Evolutionary conservation across 2,113 vertebrate species (phyloP), one percentile per base, ranked within the genome.

Genomic region (Ginglymostoma cirratum): DNA sequence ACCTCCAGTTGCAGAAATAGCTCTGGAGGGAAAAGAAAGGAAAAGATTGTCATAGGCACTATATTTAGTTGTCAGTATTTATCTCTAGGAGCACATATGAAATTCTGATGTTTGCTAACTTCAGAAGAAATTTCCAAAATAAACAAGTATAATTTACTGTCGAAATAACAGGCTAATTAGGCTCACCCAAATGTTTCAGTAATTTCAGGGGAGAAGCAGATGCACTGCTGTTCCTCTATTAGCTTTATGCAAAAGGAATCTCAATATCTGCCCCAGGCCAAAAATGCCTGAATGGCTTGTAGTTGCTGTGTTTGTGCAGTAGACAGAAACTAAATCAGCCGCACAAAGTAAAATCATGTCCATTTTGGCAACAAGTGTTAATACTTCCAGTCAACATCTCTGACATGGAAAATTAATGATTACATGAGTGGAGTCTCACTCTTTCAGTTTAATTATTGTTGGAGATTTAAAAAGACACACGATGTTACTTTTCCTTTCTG

Each of bases 1-100:
- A 99, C 99, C 97, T 99, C 99, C 90, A 99, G 98, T 96, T 99
- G 99, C 34, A 99, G 98, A 97, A 99, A 99, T 89, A 99, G 97
- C 96, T 99, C 99, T 99, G 98, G 92, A 97, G 98, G 69, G 97
- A 61, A 97, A 96, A 96, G 96, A 52, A 94, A 69, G 21, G 15
- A 27, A 38, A 66, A 34, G 27, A 30, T 69, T 17, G 34, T 70
- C 24, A 48, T 42, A 34, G 65, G 21, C 38, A 70, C 24, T 76
- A 52, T 30, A 89, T 42, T 72, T 42, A 94, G 66, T 70, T 48
- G 38, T 48, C 38, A 42, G 14, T 27, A 72, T 10, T 0, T 66
- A 24, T 93, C 17, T 38, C 89, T 67, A 23, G 66, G 38, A 17
- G 30, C 87, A 90, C 55, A 90, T 61, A 45, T 30, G 27, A 65